phyloP scores from a whole-genome alignment of 2,888 invertebrate species.

The Synergus umbraculus region DNA sequence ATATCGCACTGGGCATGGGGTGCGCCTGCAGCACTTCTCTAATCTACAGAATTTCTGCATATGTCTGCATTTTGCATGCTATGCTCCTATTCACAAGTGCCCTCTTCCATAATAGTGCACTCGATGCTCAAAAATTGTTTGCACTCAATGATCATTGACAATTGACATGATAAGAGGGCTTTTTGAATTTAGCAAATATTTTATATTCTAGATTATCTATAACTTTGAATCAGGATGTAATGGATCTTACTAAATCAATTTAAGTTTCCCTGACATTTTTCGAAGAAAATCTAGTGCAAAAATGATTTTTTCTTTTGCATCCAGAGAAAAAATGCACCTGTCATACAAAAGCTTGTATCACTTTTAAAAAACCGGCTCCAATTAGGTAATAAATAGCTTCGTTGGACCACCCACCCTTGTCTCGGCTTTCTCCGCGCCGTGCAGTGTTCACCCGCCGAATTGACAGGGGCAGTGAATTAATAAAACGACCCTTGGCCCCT shows the following conservation, averaged over 20 bases:
- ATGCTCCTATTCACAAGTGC: conserved; percentile 2
- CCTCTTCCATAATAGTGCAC: neutral
- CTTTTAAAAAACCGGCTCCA: conserved; percentile 58
- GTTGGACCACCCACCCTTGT: conserved; percentile 62
- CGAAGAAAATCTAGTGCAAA: neutral
- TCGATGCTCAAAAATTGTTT: neutral
- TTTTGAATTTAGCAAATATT: neutral
- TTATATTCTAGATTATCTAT: no score
- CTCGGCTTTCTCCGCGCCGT: conserved; percentile 49
- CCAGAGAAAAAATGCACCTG: conserved; percentile 54
- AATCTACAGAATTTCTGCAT: conserved; percentile 64
- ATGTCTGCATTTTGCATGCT: conserved; percentile 67
- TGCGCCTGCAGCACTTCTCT: conserved; percentile 12
- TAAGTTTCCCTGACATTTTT: neutral
- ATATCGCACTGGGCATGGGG: conserved; percentile 37
- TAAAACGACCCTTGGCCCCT: conserved; percentile 70
- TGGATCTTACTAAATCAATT: no score
- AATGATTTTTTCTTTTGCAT: neutral
- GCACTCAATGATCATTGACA: neutral
- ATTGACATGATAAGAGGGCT: neutral
- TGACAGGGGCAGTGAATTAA: conserved; percentile 74
- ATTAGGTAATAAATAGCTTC: conserved; percentile 73
- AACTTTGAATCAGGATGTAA: no score
- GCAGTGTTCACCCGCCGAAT: conserved; percentile 58
- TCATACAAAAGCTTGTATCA: conserved; percentile 46